Base-by-base conservation (phyloP, 2,797 vertebrate genomes). In the Gymnoscopelus microlampas region DNA sequence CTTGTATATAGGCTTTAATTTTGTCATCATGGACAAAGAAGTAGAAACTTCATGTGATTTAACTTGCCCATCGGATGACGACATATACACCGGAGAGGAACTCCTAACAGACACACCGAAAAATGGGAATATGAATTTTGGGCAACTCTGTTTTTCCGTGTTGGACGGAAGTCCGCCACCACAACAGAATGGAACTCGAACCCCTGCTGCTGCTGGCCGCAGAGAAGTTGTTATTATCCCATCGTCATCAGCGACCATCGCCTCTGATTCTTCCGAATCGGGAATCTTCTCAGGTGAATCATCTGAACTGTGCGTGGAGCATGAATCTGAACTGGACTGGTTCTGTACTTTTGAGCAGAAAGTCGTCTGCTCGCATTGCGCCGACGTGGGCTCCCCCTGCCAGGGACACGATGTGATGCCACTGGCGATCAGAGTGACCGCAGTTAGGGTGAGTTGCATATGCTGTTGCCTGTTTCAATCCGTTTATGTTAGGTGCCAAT, bases 341-440 rank as follows among this genome's bases (percentile, higher is more conserved):
- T 96, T 94, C 88, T 97, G 96, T 58, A 78, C 82, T 70, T 91
- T 92, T 49, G 95, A 96, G 35, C 85, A 86, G 63, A 94, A 91
- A 59, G 88, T 88, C 0, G 87, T 94, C 53, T 97, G 96, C 77
- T 87, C 88, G 3, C 85, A 84, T 51, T 96, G 96, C 80, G 82
- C 85, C 24, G 71, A 63, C 50, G 82, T 53, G 63, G 94, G 93
- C 60, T 73, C 88, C 68, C 73, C 88, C 68, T 96, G 95, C 81
- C 81, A 66, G 60, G 91, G 88, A 2, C 96, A 97, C 90, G 85
- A 74, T 2, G 90, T 95, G 78, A 90, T 89, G 66, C 85, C 84
- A 3, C 82, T 94, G 68, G 86, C 88, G 80, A 78, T 83, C 71
- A 91, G 92, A 88, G 96, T 95, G 0, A 82, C 93, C 10, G 82